phyloP scores from a whole-genome alignment of 2,888 invertebrate genomes.

The Synanthedon formicaeformis region DNA sequence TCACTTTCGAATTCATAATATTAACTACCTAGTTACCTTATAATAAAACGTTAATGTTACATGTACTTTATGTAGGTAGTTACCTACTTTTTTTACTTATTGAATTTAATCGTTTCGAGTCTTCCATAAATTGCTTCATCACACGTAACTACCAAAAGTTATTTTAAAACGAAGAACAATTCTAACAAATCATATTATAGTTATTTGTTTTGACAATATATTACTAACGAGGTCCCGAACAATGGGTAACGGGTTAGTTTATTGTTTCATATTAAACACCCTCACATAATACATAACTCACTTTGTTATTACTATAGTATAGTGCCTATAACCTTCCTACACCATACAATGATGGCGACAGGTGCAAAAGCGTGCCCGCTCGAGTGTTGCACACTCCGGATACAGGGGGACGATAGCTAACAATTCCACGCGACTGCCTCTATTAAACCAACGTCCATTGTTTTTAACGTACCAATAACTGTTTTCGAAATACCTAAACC shows the following conservation, averaged over 20 bases:
- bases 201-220: neutral
- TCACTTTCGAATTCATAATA: too few species aligned
- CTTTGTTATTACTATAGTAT: neutral
- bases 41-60: too few species aligned
- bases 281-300: slow-evolving; percentile 6
- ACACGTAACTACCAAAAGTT: too few species aligned
- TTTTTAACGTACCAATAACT: neutral
- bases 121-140: too few species aligned
- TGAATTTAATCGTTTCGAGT: too few species aligned
- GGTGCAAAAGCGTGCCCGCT: slow-evolving; percentile 45
- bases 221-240: neutral
- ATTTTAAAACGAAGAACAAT: too few species aligned
- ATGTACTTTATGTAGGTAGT: too few species aligned
- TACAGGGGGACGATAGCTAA: slow-evolving; percentile 30
- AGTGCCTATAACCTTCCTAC: slow-evolving; percentile 4
- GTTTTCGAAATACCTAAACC: too few species aligned
- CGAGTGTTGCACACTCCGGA: slow-evolving; percentile 30
- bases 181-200: neutral
- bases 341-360: slow-evolving; percentile 36
- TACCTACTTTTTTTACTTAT: too few species aligned
- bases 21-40: too few species aligned
- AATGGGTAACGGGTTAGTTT: neutral
- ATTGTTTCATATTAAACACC: slow-evolving; percentile 1
- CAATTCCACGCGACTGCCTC: slow-evolving; percentile 4
- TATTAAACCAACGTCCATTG: neutral